Conservation (phyloP, 1,140 invertebrate genomes). For the Pantala flavescens region DNA sequence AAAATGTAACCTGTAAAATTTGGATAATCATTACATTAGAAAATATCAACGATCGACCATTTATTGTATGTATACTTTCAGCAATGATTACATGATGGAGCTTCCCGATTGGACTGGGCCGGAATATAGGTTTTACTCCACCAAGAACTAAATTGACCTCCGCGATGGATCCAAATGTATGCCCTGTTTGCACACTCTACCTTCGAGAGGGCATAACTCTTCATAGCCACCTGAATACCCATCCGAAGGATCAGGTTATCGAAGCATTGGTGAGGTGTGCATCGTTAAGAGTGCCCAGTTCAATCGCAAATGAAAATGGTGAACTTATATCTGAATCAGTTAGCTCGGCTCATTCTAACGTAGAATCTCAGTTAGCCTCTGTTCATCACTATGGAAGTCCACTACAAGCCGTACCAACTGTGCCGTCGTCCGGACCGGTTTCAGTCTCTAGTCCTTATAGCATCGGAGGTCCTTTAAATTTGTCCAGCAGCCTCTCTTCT, state of each 20-base stretch:
- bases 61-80: not conserved
- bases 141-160: not conserved
- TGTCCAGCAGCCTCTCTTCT: not conserved
- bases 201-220: constrained; percentile 68
- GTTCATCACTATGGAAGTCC: constrained; percentile 21
- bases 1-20: no score
- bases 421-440: constrained; percentile 21
- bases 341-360: not conserved
- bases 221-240: constrained; percentile 65
- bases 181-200: constrained; percentile 72
- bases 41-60: not conserved
- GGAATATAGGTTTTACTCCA: not conserved
- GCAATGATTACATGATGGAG: not conserved
- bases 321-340: not conserved
- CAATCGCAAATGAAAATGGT: not conserved
- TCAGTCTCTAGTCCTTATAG: not conserved
- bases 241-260: constrained; percentile 77
- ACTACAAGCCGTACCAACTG: constrained; percentile 17
- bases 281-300: not conserved
- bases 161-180: constrained; percentile 28
- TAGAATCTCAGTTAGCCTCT: not conserved
- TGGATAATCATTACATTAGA: not conserved
- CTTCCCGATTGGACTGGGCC: not conserved
- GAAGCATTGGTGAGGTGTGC: constrained; percentile 55
- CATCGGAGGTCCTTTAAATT: not conserved